Evolutionary conservation across 2,888 invertebrate species (phyloP).

Genomic region (Patella pellucida): DNA sequence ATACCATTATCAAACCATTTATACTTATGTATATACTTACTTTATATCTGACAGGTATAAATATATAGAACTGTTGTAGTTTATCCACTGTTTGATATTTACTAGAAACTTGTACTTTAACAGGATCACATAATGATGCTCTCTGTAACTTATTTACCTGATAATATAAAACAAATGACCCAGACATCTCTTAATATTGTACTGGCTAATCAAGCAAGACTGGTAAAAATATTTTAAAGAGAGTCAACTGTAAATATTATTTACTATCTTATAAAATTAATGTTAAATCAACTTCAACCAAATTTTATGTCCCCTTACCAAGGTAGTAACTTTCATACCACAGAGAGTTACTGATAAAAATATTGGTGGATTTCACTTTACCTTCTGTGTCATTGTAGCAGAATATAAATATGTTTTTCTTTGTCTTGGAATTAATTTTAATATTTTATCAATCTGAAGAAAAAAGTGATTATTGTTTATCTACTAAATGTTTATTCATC

Average conservation of each 20-base stretch:
- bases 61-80: slow-evolving; percentile 92
- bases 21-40: slow-evolving; percentile 72
- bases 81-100: slow-evolving; percentile 99
- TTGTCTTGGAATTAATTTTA: slow-evolving; percentile 91
- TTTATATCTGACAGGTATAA: slow-evolving; percentile 96
- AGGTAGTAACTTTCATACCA: not conserved
- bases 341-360: not conserved
- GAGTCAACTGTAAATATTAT: too few relatives aligned
- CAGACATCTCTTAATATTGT: too few relatives aligned
- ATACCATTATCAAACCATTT: not conserved
- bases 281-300: not conserved
- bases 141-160: slow-evolving; percentile 91
- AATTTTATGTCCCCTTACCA: not conserved
- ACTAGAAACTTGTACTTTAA: slow-evolving; percentile 93
- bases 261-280: too few relatives aligned
- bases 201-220: too few relatives aligned
- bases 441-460: slow-evolving; percentile 83
- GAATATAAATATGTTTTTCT: slow-evolving; percentile 94
- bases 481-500: too few relatives aligned
- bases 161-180: not conserved
- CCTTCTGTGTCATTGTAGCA: slow-evolving; percentile 95
- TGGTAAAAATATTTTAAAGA: too few relatives aligned
- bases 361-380: slow-evolving; percentile 33
- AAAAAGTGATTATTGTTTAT: not conserved
- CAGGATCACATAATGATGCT: slow-evolving; percentile 93